phyloP scores from a whole-genome alignment of 2,888 invertebrate genomes.

The Oxystoma pomonae region DNA sequence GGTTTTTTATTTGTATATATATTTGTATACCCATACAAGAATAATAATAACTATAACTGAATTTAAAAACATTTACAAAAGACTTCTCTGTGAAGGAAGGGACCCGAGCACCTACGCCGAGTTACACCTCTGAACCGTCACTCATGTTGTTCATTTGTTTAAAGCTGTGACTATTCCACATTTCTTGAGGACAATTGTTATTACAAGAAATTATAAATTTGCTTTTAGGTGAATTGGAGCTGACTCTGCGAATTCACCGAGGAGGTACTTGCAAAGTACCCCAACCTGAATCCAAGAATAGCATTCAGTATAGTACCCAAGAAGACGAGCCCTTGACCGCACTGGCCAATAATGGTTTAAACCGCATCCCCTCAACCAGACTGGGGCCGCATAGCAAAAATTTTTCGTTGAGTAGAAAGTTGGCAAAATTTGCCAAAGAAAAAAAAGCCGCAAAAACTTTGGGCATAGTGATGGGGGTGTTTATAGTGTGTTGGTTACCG shows the following conservation, averaged over 20 bases:
- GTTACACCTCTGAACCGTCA: too few relatives aligned
- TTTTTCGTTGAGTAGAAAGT: conserved; percentile 87
- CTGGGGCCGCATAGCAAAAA: conserved; percentile 67
- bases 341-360: conserved; percentile 72
- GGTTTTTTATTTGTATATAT: too few relatives aligned
- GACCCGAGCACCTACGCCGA: too few relatives aligned
- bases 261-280: conserved; percentile 73
- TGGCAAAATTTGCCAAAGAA: conserved; percentile 94
- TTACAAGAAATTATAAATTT: too few relatives aligned
- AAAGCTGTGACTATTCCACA: too few relatives aligned
- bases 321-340: conserved; percentile 74
- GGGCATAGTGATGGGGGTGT: conserved; percentile 95
- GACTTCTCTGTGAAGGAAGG: too few relatives aligned
- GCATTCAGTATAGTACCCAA: conserved; percentile 53
- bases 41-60: too few relatives aligned
- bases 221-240: conserved; percentile 66
- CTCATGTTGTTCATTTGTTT: too few relatives aligned
- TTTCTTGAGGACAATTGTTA: too few relatives aligned
- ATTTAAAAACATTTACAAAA: too few relatives aligned
- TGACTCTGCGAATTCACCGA: conserved; percentile 89
- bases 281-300: conserved; percentile 31
- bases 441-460: conserved; percentile 92
- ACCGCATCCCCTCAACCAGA: conserved; percentile 65
- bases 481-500: conserved; percentile 95
- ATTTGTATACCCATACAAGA: too few relatives aligned